Percentiles rank a stretch among this genome's conserved stretches.
Conservation (phyloP, 2,797 vertebrate species). For the Melanotaenia maccullochi region DNA sequence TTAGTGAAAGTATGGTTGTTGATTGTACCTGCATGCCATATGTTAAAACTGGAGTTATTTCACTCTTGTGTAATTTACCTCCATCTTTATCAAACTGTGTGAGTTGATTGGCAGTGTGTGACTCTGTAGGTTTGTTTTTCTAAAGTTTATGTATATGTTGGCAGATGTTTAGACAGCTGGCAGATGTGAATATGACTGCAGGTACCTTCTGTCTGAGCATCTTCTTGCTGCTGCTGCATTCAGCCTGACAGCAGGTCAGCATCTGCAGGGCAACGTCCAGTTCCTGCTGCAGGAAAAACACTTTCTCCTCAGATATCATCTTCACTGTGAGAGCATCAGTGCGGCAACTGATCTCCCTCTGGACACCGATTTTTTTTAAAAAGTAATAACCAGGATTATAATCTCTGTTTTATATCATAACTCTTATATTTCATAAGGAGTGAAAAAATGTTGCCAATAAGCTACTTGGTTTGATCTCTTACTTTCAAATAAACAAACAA, state of each 20-base stretch:
- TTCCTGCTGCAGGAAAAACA: conserved; percentile 70
- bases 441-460: not conserved
- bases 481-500: not conserved
- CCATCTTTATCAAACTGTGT: not conserved
- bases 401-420: not conserved
- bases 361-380: not conserved
- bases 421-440: no score
- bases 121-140: not conserved
- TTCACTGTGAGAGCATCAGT: conserved; percentile 68
- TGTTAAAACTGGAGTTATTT: no score
- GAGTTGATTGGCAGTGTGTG: not conserved
- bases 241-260: conserved; percentile 67
- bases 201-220: conserved; percentile 76
- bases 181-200: not conserved
- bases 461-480: no score
- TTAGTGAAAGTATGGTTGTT: not conserved
- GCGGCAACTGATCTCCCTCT: conserved; percentile 78
- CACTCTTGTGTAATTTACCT: not conserved
- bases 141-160: not conserved
- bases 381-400: not conserved
- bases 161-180: not conserved
- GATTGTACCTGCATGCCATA: no score
- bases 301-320: conserved; percentile 78
- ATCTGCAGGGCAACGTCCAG: conserved; percentile 69
- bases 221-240: conserved; percentile 63